Evolutionary conservation across 1,140 invertebrate species (phyloP).

Genomic region (Ceratoteleas bidentatus): DNA sequence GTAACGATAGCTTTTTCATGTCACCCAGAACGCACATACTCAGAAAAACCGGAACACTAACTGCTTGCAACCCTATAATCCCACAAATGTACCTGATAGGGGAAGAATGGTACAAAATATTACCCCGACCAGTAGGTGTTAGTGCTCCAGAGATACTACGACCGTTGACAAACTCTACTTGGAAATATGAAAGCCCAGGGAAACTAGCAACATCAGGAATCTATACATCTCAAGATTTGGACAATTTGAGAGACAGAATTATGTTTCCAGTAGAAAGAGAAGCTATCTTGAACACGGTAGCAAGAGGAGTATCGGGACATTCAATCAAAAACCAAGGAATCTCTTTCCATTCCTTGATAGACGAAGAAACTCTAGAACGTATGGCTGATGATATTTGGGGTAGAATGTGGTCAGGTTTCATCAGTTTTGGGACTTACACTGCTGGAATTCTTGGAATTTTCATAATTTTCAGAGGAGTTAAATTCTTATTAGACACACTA

Average conservation of each 20-base stretch:
- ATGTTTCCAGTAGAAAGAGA: conserved; percentile 57
- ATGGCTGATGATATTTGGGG: conserved; percentile 30
- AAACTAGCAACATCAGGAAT: conserved; percentile 36
- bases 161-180: conserved; percentile 17
- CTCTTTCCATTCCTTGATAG: conserved; percentile 12
- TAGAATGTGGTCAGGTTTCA: conserved; percentile 37
- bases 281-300: conserved; percentile 46
- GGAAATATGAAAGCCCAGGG: conserved; percentile 32
- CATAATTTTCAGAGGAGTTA: neutral
- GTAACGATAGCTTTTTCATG: conserved; percentile 22
- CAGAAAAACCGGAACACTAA: conserved; percentile 19
- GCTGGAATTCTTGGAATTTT: conserved; percentile 20
- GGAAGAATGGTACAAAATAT: conserved; percentile 26
- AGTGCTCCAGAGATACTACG: conserved; percentile 6
- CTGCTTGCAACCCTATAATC: conserved; percentile 30
- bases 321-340: neutral
- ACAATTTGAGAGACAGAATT: conserved; percentile 20
- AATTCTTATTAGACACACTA: conserved; percentile 15
- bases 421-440: conserved; percentile 9
- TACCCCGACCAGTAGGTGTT: conserved; percentile 14
- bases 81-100: conserved; percentile 20
- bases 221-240: conserved; percentile 29
- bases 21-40: conserved; percentile 46
- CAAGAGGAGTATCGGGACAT: conserved; percentile 28
- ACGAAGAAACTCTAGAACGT: conserved; percentile 34